Percentiles rank a stretch among this genome's conserved stretches.
phyloP scores from a whole-genome alignment of 2,113 vertebrate species.

The Eulacestoma nigropectus region DNA sequence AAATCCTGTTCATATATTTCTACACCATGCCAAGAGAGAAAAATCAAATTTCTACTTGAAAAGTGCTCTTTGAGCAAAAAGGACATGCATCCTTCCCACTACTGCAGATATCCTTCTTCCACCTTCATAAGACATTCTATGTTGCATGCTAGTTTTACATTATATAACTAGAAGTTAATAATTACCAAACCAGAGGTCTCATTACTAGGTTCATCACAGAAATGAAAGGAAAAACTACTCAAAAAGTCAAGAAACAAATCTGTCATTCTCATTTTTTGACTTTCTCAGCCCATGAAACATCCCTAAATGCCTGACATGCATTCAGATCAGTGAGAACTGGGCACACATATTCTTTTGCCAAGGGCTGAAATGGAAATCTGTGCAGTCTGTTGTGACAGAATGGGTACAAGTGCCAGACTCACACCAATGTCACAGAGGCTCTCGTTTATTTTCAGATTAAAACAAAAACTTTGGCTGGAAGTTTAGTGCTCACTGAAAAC shows the following conservation, averaged over 20 bases:
- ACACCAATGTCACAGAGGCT: not conserved
- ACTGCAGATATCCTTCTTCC: not conserved
- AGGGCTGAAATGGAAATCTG: constrained; percentile 29
- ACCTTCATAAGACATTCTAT: not conserved
- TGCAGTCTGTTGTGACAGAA: not conserved
- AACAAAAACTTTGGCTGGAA: constrained; percentile 17
- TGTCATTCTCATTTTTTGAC: not conserved
- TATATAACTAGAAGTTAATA: not conserved
- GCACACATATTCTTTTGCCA: not conserved
- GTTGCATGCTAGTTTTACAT: not conserved
- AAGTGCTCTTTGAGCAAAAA: not conserved
- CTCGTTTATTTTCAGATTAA: not conserved
- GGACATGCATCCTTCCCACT: not conserved
- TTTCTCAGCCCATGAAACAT: not conserved
- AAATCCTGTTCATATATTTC: not conserved
- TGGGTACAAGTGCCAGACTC: not conserved
- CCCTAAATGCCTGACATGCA: not conserved
- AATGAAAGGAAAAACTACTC: not conserved
- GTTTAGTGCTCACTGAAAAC: not conserved
- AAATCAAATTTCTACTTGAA: not conserved
- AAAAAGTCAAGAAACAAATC: not conserved
- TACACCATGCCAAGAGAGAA: not conserved
- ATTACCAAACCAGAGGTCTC: not conserved
- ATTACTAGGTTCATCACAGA: not conserved
- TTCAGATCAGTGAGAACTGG: not conserved